These are phyloP conservation scores for Triplophysa rosa DNA, from an alignment of 2,113 vertebrate genomes.

Conservation along the genomic window DNA sequence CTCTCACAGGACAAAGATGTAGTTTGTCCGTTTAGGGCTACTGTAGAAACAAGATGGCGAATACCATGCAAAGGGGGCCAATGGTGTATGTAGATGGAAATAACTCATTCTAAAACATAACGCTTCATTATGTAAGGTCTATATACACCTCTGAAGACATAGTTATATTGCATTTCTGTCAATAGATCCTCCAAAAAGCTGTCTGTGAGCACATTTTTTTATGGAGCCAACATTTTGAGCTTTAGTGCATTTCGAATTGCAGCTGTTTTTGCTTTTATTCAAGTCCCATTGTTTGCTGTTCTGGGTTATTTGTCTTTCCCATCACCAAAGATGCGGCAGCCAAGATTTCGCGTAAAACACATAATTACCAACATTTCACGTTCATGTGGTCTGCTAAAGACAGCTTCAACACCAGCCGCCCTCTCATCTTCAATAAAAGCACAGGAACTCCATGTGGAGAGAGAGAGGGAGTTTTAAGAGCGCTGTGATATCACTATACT, in stretches of 20 bases:
- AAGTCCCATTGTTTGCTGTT: constrained; percentile 33
- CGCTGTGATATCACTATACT: no score
- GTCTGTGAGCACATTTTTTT: background rate
- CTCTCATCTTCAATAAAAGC: constrained; percentile 11
- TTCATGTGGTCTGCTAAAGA: constrained; percentile 45
- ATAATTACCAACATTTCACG: constrained; percentile 51
- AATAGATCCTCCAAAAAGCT: background rate
- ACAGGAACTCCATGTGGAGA: background rate
- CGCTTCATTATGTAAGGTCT: no score
- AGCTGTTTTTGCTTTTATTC: constrained; percentile 28
- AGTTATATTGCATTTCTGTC: no score
- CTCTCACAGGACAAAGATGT: no score
- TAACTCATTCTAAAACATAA: no score
- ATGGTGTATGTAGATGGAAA: no score
- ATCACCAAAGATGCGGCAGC: constrained; percentile 24
- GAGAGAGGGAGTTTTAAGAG: no score
- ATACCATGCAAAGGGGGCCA: no score
- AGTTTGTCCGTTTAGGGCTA: no score
- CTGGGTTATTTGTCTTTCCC: constrained; percentile 48
- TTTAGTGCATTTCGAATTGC: background rate
- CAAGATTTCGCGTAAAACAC: constrained; percentile 42
- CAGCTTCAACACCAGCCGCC: constrained; percentile 22
- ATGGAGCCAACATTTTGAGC: background rate
- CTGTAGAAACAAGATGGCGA: no score
- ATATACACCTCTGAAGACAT: no score